A percentile compares a stretch with the other conserved stretches of the same genome.
Conservation (phyloP, 2,888 invertebrate genomes). For the Litoditis marina region DNA sequence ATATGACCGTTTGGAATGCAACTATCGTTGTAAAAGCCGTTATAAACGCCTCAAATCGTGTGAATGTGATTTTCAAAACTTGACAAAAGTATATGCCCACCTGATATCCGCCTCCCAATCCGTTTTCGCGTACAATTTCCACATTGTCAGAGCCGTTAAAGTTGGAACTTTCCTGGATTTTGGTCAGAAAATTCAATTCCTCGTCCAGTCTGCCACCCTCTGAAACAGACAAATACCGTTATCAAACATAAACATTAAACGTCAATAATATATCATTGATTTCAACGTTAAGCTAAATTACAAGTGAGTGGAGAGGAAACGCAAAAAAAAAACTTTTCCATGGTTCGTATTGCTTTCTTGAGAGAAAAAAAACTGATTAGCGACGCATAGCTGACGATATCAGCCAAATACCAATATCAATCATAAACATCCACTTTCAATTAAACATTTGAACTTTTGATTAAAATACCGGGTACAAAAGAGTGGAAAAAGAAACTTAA, state of each 20-base stretch:
- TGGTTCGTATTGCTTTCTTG: too few species aligned
- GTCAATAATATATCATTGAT: background rate
- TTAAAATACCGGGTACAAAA: too few species aligned
- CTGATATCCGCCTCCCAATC: constrained; percentile 51
- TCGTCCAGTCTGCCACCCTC: constrained; percentile 85
- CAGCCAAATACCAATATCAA: too few species aligned
- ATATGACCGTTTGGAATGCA: too few species aligned
- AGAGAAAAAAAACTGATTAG: constrained; percentile 73
- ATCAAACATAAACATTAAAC: background rate
- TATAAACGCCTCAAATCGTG: too few species aligned
- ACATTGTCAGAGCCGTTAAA: constrained; percentile 25
- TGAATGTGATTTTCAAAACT: background rate
- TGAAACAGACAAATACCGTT: constrained; percentile 64
- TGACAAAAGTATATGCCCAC: constrained; percentile 2
- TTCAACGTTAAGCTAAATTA: too few species aligned
- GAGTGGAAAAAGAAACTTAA: too few species aligned
- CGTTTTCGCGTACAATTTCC: constrained; percentile 49
- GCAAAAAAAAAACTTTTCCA: too few species aligned
- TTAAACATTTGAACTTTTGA: too few species aligned
- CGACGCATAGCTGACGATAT: constrained; percentile 92
- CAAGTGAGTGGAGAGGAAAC: too few species aligned
- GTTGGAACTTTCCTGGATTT: constrained; percentile 36
- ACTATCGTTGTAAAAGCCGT: too few species aligned
- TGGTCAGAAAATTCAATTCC: constrained; percentile 73
- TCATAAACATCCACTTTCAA: too few species aligned